Base-by-base conservation (phyloP, 2,888 invertebrate genomes). In the Synanthedon andrenaeformis region DNA sequence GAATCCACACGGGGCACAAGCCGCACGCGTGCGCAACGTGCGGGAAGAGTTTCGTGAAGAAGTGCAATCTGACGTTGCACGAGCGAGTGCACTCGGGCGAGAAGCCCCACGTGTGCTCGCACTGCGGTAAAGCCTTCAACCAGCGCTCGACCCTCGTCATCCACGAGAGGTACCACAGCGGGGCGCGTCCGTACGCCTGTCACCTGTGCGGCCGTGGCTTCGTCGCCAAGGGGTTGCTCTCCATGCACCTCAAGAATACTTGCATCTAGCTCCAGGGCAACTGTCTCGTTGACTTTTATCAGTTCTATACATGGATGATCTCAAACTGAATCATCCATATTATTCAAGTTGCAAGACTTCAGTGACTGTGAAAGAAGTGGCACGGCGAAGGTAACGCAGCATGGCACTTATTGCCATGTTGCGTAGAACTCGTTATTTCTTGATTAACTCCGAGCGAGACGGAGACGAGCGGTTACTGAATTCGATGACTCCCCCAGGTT, bases 1-100 rank as follows among this genome's bases (percentile, higher is more conserved):
- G 90, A 42, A 90, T 90, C 52, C 91, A 91, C 68, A 89, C 90
- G 1, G 90, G 90, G 0, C 89, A 90, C 73, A 91, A 91, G 72
- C 90, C 91, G 1, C 88, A 90, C 63, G 84, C 89, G 1, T 91
- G 91, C 80, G 79, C 81, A 54, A 79, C 79, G 0, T 88, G 87
- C 66, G 86, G 88, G 51, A 90, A 91, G 66, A 88, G 88, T 1
- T 91, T 91, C 72, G 89, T 89, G 41, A 90, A 90, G 70, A 88
- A 90, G 62, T 89, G 89, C 66, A 89, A 90, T 74, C 72, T 91
- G 61, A 89, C 89, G 19, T 75, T 90, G 62, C 91, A 91, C 76
- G 90, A 90, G 74, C 80, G 90, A 49, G 89, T 90, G 52, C 91
- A 91, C 73, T 89, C 88, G 1, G 90, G 90, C 0, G 90, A 90